Evolutionary conservation across 2,113 vertebrate species (phyloP), one percentile per base, ranked within the genome.

Genomic region (Microcebus tavaratra): DNA sequence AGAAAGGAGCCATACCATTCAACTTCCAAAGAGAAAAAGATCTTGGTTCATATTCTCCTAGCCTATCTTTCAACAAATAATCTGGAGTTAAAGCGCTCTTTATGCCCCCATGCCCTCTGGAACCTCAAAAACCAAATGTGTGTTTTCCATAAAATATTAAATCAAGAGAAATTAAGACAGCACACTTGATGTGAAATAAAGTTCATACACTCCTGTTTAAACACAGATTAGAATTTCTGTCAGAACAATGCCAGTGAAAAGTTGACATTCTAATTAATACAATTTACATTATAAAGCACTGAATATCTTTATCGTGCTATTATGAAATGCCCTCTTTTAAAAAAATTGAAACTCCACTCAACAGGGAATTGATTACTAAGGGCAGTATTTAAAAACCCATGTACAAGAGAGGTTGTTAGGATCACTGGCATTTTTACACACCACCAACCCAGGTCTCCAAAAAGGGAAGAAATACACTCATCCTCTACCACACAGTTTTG

Each of bases 221-320:
- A 98, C 97, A 99, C 95, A 98, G 98, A 98, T 99, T 98, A 98
- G 96, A 97, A 97, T 98, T 98, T 98, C 97, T 98, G 98, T 98
- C 98, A 98, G 98, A 98, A 89, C 98, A 98, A 97, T 98, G 96
- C 93, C 97, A 98, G 96, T 97, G 98, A 98, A 98, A 98, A 98
- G 96, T 67, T 99, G 98, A 98, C 98, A 98, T 98, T 97, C 96
- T 97, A 98, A 98, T 98, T 98, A 98, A 98, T 97, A 98, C 55
- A 97, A 98, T 98, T 98, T 97, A 98, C 97, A 98, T 98, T 96
- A 98, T 96, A 98, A 98, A 98, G 97, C 97, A 97, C 88, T 97
- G 98, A 98, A 96, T 98, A 98, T 96, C 97, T 98, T 97, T 97
- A 98, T 97, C 98, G 98, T 98, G 96, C 92, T 20, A 27, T 80